These are phyloP conservation scores for Sarcophaga peregrina DNA, from an alignment of 1,140 invertebrate genomes.

Conservation along the genomic window DNA sequence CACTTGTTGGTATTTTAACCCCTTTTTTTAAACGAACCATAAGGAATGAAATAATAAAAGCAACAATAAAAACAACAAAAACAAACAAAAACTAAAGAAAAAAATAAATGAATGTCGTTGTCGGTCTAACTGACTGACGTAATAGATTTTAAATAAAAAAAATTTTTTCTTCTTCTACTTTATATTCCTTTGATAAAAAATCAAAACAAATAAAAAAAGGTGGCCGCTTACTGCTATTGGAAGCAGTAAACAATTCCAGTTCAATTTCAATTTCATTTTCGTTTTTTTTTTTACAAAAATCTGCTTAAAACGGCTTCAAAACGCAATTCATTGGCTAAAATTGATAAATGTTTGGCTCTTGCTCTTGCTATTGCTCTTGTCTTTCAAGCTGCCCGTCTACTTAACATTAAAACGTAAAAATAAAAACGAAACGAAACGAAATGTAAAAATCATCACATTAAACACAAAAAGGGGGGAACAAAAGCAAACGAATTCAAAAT, in stretches of 20 bases:
- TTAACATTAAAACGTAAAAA: neutral
- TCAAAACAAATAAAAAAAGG: no score
- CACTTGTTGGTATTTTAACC: slow-evolving; percentile 3
- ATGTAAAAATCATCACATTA: slow-evolving; percentile 22
- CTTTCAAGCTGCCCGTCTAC: neutral
- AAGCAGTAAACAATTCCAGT: no score
- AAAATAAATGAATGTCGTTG: no score
- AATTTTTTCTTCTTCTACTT: no score
- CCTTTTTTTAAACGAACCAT: neutral
- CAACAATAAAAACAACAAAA: neutral
- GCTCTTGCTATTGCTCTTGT: no score
- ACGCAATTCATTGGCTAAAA: slow-evolving; percentile 16
- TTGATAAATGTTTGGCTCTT: slow-evolving; percentile 13
- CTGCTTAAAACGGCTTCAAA: slow-evolving; percentile 6
- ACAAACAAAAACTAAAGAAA: no score
- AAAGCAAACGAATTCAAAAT: neutral
- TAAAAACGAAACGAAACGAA: neutral
- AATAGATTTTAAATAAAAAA: no score
- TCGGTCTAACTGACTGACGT: no score
- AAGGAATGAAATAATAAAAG: neutral
- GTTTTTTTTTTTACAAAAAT: neutral
- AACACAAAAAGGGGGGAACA: neutral
- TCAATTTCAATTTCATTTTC: no score
- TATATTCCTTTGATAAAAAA: no score
- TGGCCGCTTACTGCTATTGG: no score